phyloP scores from a whole-genome alignment of 2,797 vertebrate species.

The Rhincodon typus region DNA sequence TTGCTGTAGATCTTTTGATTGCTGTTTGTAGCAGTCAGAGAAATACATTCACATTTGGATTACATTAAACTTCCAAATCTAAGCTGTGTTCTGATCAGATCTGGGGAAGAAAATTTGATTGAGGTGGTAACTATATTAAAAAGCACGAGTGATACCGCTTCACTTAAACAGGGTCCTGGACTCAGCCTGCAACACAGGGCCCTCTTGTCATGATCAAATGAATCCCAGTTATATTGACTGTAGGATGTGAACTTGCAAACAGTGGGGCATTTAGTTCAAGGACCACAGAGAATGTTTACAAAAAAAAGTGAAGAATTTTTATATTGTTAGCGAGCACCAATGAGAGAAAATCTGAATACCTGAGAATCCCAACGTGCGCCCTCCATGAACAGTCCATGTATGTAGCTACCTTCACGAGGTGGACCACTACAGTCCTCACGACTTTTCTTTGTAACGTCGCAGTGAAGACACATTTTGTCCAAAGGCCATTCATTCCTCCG shows the following conservation, averaged over 20 bases:
- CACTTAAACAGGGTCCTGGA: neutral
- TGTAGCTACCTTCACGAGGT: slow-evolving; percentile 79
- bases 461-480: slow-evolving; percentile 83
- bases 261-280: neutral
- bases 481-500: slow-evolving; percentile 81
- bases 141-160: neutral
- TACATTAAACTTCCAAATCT: neutral
- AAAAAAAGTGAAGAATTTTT: neutral
- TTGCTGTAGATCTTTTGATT: neutral
- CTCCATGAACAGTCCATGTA: slow-evolving; percentile 88
- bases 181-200: neutral
- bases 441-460: slow-evolving; percentile 83
- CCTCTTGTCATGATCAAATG: neutral
- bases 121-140: neutral
- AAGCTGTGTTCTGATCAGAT: neutral
- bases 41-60: neutral
- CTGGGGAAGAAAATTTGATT: neutral
- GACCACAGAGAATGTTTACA: neutral
- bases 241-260: neutral
- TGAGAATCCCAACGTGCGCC: slow-evolving; percentile 83
- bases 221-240: neutral
- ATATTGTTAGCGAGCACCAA: neutral
- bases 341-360: slow-evolving; percentile 48
- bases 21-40: neutral
- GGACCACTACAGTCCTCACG: slow-evolving; percentile 73